Evolutionary conservation across 53 echinoderm and acorn worm species (phyloP).

Genomic region (Echinarachnius parma): DNA sequence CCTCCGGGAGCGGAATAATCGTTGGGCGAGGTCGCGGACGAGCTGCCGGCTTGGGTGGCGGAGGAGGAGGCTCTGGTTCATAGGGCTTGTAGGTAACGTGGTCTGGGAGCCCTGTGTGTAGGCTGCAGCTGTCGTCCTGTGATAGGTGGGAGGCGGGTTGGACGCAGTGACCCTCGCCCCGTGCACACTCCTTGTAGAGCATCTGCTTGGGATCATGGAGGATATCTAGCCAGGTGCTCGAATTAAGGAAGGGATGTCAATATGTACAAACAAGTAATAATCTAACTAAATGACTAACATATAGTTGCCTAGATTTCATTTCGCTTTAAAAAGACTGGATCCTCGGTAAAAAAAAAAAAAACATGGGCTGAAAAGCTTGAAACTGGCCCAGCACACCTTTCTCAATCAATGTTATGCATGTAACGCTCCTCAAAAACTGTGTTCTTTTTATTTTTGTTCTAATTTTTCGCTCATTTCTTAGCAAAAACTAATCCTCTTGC

Average conservation of each 20-base stretch:
- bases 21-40: constrained; percentile 18
- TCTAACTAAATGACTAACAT: no score
- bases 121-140: constrained; percentile 47
- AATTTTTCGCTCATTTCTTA: no score
- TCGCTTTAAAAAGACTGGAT: no score
- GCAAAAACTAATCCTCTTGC: no score
- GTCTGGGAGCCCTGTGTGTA: constrained; percentile 51
- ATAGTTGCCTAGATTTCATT: no score
- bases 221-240: constrained; percentile 39
- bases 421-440: no score
- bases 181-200: constrained; percentile 56
- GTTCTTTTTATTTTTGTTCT: no score
- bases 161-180: constrained; percentile 49
- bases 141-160: constrained; percentile 55
- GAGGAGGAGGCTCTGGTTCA: constrained; percentile 31
- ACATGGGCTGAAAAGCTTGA: no score
- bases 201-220: constrained; percentile 69
- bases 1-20: constrained; percentile 19
- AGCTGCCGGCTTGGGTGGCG: constrained; percentile 8
- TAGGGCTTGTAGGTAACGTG: constrained; percentile 25
- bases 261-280: background rate
- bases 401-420: no score
- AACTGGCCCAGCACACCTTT: no score
- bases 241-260: constrained; percentile 27
- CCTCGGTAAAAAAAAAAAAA: no score